These are phyloP conservation scores for Connochaetes taurinus DNA, from an alignment of 2,113 vertebrate genomes.

Conservation along the genomic window DNA sequence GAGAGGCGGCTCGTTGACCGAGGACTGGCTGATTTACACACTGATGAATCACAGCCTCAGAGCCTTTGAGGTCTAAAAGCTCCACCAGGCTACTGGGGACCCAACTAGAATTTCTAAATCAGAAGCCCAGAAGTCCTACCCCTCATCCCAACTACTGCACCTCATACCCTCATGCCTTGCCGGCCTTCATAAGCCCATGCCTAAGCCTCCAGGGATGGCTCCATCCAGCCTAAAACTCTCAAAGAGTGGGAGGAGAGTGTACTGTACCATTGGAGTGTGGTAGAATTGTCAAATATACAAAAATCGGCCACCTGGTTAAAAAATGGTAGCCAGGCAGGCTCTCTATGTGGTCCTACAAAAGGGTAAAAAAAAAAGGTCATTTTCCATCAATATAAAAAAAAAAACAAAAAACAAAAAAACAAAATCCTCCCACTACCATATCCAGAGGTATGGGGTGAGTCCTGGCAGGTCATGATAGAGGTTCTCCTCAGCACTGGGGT, in stretches of 20 bases:
- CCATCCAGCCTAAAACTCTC: neutral
- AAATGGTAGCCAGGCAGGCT: neutral
- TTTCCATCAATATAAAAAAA: neutral
- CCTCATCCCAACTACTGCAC: too few species aligned
- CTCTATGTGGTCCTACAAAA: neutral
- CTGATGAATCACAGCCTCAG: conserved; percentile 75
- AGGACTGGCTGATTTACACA: conserved; percentile 67
- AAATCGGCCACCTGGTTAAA: neutral
- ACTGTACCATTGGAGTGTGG: neutral
- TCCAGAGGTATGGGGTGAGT: neutral
- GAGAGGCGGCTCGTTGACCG: conserved; percentile 41
- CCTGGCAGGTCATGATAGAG: neutral
- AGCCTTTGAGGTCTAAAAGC: conserved; percentile 51
- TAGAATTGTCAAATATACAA: neutral
- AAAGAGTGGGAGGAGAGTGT: neutral
- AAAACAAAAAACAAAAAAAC: neutral
- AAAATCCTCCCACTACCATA: neutral
- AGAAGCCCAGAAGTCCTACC: neutral
- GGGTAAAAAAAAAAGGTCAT: neutral
- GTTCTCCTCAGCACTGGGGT: neutral
- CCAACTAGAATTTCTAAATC: neutral
- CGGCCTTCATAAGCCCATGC: neutral
- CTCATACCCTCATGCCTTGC: neutral
- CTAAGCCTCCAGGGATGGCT: too few species aligned
- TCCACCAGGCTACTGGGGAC: neutral